Evolutionary conservation across 2,113 vertebrate genomes (phyloP).

Genomic region (Phainopepla nitens): DNA sequence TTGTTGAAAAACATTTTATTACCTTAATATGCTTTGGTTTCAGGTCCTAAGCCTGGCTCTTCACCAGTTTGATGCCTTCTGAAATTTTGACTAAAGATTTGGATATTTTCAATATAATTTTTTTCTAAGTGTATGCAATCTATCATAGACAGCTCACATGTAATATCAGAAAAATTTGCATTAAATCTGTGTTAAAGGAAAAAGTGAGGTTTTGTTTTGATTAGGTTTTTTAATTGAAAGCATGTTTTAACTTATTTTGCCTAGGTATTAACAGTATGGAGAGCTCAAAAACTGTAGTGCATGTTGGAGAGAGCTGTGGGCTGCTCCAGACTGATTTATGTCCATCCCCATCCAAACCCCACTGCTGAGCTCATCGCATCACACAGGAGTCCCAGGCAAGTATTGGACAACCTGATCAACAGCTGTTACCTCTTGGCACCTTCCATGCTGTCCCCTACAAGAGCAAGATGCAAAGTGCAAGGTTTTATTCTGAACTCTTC

Average conservation of each 20-base stretch:
- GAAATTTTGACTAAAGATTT: neutral
- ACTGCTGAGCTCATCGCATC: accelerated
- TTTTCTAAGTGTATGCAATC: neutral
- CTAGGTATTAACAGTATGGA: neutral
- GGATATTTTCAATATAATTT: neutral
- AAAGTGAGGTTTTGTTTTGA: accelerated
- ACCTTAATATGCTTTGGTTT: neutral
- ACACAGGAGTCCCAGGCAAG: neutral
- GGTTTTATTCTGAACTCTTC: neutral
- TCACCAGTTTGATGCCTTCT: neutral
- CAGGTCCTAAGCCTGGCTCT: neutral
- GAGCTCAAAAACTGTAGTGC: neutral
- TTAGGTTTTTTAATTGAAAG: neutral
- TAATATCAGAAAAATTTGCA: neutral
- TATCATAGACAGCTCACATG: neutral
- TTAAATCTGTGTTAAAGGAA: neutral
- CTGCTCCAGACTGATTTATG: neutral
- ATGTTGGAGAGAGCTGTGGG: neutral
- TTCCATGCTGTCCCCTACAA: neutral
- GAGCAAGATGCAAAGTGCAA: neutral
- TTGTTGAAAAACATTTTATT: neutral
- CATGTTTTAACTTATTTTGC: neutral
- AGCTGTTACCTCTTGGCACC: neutral
- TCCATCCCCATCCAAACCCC: neutral
- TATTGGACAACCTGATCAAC: neutral